These are phyloP conservation scores for Platanista minor DNA, from an alignment of 2,113 vertebrate genomes.

Conservation along the genomic window DNA sequence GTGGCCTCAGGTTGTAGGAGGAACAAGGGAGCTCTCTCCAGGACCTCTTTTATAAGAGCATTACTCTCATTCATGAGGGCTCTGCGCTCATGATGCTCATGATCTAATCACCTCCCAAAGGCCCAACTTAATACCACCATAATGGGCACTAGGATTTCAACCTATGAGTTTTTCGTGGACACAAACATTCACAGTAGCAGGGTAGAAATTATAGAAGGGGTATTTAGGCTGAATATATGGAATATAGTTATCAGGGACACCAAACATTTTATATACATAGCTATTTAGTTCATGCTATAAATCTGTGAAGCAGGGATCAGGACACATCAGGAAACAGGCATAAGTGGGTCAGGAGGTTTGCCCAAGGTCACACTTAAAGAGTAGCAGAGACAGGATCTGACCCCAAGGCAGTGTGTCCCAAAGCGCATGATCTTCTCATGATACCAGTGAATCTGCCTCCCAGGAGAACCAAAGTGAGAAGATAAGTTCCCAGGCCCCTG, in stretches of 20 bases:
- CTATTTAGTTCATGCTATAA: neutral
- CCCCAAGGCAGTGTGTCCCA: too few species aligned
- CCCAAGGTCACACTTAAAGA: neutral
- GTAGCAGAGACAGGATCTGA: neutral
- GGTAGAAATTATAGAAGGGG: neutral
- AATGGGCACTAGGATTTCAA: neutral
- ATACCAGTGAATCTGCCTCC: neutral
- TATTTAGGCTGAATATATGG: neutral
- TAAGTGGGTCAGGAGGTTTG: neutral
- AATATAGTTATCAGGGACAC: neutral
- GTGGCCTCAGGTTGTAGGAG: neutral
- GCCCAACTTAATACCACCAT: neutral
- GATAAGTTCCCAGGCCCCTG: neutral
- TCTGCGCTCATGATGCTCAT: neutral
- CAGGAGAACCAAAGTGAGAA: neutral
- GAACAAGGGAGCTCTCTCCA: neutral
- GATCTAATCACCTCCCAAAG: neutral
- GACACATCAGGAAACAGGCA: neutral
- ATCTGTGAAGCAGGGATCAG: neutral
- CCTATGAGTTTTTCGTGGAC: neutral
- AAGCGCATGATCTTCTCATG: neutral
- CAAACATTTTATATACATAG: neutral
- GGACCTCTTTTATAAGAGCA: neutral
- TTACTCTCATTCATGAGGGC: neutral
- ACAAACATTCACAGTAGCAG: neutral